A percentile compares a stretch with the other conserved stretches of the same genome.
These are phyloP conservation scores for Polypterus bichir DNA, from an alignment of 2,113 vertebrate species.

Conservation along the genomic window DNA sequence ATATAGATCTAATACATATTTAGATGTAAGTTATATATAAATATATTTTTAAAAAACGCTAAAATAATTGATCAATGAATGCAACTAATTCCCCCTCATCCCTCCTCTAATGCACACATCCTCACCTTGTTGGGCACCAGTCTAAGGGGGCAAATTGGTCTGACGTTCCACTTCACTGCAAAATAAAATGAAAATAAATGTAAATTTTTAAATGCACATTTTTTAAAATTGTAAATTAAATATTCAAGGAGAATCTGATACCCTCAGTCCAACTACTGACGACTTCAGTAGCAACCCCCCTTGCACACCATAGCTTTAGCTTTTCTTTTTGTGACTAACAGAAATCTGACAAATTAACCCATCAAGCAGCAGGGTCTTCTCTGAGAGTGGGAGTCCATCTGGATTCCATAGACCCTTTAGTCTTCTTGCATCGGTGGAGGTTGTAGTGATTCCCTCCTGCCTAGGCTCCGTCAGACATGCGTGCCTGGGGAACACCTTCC, in stretches of 20 bases:
- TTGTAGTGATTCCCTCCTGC: too few relatives aligned
- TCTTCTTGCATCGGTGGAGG: too few relatives aligned
- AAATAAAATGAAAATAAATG: background rate
- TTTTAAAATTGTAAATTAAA: background rate
- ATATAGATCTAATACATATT: background rate
- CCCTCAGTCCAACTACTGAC: background rate
- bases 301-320: background rate
- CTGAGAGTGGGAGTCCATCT: too few relatives aligned
- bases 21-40: background rate
- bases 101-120: background rate
- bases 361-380: too few relatives aligned
- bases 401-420: too few relatives aligned
- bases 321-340: background rate
- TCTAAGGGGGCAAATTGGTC: background rate
- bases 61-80: background rate
- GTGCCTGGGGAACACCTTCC: too few relatives aligned
- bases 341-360: background rate
- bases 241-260: background rate
- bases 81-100: too few relatives aligned
- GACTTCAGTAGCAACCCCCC: background rate
- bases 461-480: too few relatives aligned
- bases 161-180: conserved; percentile 3
- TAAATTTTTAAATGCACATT: background rate
- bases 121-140: conserved; percentile 2
- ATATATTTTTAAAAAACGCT: background rate